Conservation (phyloP, 2,113 vertebrate species). For the Toxotes chatareus region DNA sequence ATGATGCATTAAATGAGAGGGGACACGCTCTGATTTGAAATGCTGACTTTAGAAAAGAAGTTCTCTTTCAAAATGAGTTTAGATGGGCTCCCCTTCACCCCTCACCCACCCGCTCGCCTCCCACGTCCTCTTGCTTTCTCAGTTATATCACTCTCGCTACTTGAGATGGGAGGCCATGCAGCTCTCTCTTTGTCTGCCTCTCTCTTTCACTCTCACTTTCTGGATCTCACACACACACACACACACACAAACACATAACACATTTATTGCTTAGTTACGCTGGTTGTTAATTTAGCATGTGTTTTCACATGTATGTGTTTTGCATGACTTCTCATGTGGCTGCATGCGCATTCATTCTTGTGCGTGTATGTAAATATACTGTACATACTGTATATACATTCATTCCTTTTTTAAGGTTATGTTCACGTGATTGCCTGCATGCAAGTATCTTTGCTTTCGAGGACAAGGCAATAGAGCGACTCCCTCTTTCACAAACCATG, state of each 20-base stretch:
- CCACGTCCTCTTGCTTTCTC: conserved; percentile 75
- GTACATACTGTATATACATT: not conserved
- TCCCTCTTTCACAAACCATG: conserved; percentile 34
- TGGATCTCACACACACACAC: not conserved
- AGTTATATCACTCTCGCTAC: conserved; percentile 63
- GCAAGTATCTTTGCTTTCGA: conserved; percentile 53
- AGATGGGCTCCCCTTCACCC: conserved; percentile 79
- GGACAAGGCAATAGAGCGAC: conserved; percentile 36
- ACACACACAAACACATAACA: not conserved
- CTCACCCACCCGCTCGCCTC: conserved; percentile 74
- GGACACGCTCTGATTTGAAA: conserved; percentile 87
- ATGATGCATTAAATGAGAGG: conserved; percentile 87
- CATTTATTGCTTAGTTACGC: conserved; percentile 22
- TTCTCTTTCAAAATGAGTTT: conserved; percentile 85
- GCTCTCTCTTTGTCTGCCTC: conserved; percentile 60
- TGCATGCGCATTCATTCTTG: not conserved
- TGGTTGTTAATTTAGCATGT: conserved; percentile 1
- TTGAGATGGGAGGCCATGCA: conserved; percentile 54
- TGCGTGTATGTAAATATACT: not conserved
- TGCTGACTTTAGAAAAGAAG: conserved; percentile 89
- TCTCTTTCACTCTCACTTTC: conserved; percentile 35
- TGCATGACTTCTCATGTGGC: not conserved
- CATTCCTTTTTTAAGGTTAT: conserved; percentile 19
- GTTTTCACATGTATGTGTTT: conserved; percentile 14
- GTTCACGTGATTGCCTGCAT: conserved; percentile 19